These are phyloP conservation scores for Ruditapes philippinarum DNA, from an alignment of 1,140 invertebrate genomes.

Conservation along the genomic window DNA sequence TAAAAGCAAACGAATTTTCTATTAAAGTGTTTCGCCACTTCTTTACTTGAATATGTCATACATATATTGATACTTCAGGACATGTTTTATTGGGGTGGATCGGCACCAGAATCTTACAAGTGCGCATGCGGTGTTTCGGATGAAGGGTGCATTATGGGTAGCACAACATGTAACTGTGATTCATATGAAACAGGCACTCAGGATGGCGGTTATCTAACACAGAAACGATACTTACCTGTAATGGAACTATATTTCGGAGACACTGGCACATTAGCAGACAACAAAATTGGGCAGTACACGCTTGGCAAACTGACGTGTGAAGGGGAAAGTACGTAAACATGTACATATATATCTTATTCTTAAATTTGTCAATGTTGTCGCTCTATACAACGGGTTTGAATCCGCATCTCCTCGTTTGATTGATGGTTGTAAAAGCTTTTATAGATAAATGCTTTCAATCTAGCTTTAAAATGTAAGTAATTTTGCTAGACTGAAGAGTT, in stretches of 20 bases:
- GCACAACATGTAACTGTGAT: conserved; percentile 98
- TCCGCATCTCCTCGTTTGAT: no score
- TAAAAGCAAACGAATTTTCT: no score
- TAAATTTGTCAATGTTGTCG: no score
- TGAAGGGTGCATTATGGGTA: conserved; percentile 91
- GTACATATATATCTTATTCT: no score
- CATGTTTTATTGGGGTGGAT: conserved; percentile 99
- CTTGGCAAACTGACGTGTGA: conserved; percentile 96
- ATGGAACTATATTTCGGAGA: conserved; percentile 95
- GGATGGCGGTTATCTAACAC: conserved; percentile 89
- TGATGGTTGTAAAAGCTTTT: no score
- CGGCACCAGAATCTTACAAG: conserved; percentile 95
- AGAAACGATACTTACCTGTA: conserved; percentile 97
- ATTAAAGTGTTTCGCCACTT: no score
- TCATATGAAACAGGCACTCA: conserved; percentile 73
- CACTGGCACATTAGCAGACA: conserved; percentile 95
- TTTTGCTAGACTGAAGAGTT: no score
- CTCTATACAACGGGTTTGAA: no score
- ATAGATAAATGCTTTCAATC: no score
- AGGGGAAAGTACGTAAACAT: conserved; percentile 92
- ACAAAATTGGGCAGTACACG: conserved; percentile 96
- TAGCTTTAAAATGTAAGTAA: no score
- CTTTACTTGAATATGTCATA: no score
- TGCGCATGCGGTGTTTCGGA: conserved; percentile 97
- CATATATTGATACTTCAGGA: no score